Base-by-base conservation (phyloP, 2,797 vertebrate species). In the Premnoplex brunnescens region DNA sequence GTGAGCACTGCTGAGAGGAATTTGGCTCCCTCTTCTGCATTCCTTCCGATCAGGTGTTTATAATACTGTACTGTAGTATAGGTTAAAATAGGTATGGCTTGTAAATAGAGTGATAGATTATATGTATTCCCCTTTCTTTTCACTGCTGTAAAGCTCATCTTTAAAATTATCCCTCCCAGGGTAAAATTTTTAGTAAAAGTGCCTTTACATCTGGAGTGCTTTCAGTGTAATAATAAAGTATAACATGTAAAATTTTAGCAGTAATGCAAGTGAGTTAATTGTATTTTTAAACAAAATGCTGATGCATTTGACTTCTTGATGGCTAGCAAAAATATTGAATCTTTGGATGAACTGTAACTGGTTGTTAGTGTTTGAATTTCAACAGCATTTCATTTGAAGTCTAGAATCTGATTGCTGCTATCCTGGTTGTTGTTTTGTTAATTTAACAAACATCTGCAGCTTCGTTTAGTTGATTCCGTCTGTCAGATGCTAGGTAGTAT, bases 401-500 rank as follows among this genome's bases (percentile, higher is more conserved):
- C 62, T 90, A 54, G 54, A 48, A 54, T 95, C 58, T 44, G 41
- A 13, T 10, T 58, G 73, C 55, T 89, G 71, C 73, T 91, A 12
- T 44, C 52, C 17, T 73, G 14, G 62, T 55, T 95, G 52, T 71
- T 89, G 64, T 49, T 87, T 92, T 92, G 32, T 73, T 93, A 76
- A 64, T 88, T 91, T 91, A 91, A 87, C 74, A 95, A 72, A 92
- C 51, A 80, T 79, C 78, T 86, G 64, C 44, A 76, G 48, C 58
- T 91, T 91, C 12, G 0, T 77, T 92, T 79, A 89, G 52, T 92
- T 80, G 63, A 49, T 96, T 96, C 77, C 71, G 67, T 92, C 90
- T 95, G 89, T 95, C 56, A 59, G 37, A 73, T 96, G 80, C 77
- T 94, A 86, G 94, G 67, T 89, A 80, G 63, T 73, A 59, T 60